Evolutionary conservation across 2,888 invertebrate species (phyloP).

Genomic region (Yponomeuta sedellus): DNA sequence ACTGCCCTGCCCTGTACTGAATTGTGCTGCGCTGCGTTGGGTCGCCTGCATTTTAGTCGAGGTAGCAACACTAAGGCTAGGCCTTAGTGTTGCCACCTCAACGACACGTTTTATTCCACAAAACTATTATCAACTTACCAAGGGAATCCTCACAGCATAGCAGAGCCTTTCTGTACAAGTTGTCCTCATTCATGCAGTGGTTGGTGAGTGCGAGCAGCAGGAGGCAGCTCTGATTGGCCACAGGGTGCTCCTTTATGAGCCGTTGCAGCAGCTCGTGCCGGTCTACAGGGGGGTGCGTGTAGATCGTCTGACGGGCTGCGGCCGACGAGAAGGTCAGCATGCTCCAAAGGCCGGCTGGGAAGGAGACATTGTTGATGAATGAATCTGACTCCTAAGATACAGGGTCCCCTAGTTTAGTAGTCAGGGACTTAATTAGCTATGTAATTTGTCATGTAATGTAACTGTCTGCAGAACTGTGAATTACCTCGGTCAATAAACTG

Average conservation of each 20-base stretch:
- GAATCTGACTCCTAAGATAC: too few species aligned
- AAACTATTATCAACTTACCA: conserved; percentile 63
- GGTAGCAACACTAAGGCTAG: too few species aligned
- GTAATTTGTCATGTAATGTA: too few species aligned
- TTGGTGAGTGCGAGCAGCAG: conserved; percentile 92
- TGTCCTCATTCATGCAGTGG: conserved; percentile 87
- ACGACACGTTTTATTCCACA: background rate
- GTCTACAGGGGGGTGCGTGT: conserved; percentile 49
- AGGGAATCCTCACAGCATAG: conserved; percentile 88
- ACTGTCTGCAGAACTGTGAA: too few species aligned
- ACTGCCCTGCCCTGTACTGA: too few species aligned
- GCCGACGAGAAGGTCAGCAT: conserved; percentile 81
- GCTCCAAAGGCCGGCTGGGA: conserved; percentile 84
- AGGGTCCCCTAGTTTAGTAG: too few species aligned
- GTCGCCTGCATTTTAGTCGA: too few species aligned
- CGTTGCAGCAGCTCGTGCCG: conserved; percentile 61
- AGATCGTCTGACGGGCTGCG: conserved; percentile 47
- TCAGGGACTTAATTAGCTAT: too few species aligned
- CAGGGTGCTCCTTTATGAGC: conserved; percentile 78
- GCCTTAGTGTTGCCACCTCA: too few species aligned
- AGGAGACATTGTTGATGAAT: conserved; percentile 5
- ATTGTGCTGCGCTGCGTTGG: too few species aligned
- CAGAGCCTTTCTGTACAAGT: conserved; percentile 91
- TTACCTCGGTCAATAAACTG: too few species aligned
- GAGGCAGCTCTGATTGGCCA: conserved; percentile 94